Conservation (phyloP, 2,113 vertebrate genomes). For the Lepus timidus region DNA sequence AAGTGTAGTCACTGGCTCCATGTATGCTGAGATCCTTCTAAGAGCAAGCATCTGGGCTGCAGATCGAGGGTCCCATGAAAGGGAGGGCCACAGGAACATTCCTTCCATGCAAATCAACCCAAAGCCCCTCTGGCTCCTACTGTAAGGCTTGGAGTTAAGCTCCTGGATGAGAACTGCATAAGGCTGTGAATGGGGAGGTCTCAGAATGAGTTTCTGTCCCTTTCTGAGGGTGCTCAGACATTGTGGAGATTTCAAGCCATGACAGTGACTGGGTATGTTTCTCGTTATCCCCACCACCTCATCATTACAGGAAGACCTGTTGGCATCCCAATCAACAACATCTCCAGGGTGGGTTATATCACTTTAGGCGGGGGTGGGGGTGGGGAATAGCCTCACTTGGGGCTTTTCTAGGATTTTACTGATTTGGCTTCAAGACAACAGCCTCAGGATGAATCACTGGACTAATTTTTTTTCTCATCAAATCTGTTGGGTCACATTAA, state of each 20-base stretch:
- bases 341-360: constrained; percentile 72
- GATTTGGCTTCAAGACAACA: constrained; percentile 76
- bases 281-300: constrained; percentile 72
- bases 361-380: constrained; percentile 59
- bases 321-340: constrained; percentile 67
- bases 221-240: constrained; percentile 28
- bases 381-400: constrained; percentile 62
- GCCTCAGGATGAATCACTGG: constrained; percentile 75
- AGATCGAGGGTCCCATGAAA: not conserved
- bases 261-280: constrained; percentile 65
- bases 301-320: constrained; percentile 68
- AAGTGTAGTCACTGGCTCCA: not conserved
- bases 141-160: not conserved
- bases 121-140: not conserved
- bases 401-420: constrained; percentile 80
- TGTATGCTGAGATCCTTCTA: constrained; percentile 26
- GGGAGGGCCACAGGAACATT: constrained; percentile 24
- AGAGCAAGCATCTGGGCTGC: not conserved
- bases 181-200: constrained; percentile 16
- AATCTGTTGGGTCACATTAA: constrained; percentile 74
- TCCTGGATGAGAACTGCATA: not conserved
- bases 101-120: not conserved
- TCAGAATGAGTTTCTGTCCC: constrained; percentile 12
- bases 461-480: constrained; percentile 75
- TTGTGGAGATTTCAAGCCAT: constrained; percentile 62